These are phyloP conservation scores for Protobothrops flavoviridis DNA, from an alignment of 2,113 vertebrate species.

Conservation along the genomic window DNA sequence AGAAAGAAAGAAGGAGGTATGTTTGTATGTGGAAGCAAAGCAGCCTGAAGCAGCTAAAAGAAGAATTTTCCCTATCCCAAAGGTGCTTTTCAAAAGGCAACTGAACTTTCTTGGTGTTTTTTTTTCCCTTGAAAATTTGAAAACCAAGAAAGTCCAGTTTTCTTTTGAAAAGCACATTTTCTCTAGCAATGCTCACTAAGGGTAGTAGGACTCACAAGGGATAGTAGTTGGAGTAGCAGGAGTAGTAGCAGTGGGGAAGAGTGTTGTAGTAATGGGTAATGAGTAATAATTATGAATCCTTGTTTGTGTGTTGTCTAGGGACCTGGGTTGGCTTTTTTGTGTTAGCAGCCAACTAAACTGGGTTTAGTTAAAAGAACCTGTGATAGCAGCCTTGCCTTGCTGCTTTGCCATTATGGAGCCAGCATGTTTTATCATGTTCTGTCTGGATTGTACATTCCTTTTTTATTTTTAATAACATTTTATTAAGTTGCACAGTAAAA, in stretches of 20 bases:
- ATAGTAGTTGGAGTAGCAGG: background rate
- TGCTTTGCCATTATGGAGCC: background rate
- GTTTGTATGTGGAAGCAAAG: background rate
- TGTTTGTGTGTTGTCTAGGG: background rate
- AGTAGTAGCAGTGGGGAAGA: background rate
- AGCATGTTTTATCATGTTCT: background rate
- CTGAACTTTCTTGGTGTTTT: background rate
- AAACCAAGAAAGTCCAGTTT: background rate
- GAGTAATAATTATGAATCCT: background rate
- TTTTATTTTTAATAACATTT: too few relatives aligned
- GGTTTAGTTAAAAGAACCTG: background rate
- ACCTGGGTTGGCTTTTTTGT: background rate
- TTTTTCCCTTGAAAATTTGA: background rate
- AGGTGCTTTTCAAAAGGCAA: background rate
- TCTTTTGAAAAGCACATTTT: background rate
- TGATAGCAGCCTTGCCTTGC: background rate
- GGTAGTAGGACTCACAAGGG: background rate
- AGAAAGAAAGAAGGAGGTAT: background rate
- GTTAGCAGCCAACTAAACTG: background rate
- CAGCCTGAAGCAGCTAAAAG: background rate
- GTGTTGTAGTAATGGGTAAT: background rate
- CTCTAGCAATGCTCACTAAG: background rate
- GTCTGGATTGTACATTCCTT: background rate
- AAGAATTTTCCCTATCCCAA: background rate
- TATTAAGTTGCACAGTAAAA: too few relatives aligned